Evolutionary conservation across 2,888 invertebrate genomes (phyloP), one percentile per base, ranked within the genome.

Genomic region (Bugulina stolonifera): DNA sequence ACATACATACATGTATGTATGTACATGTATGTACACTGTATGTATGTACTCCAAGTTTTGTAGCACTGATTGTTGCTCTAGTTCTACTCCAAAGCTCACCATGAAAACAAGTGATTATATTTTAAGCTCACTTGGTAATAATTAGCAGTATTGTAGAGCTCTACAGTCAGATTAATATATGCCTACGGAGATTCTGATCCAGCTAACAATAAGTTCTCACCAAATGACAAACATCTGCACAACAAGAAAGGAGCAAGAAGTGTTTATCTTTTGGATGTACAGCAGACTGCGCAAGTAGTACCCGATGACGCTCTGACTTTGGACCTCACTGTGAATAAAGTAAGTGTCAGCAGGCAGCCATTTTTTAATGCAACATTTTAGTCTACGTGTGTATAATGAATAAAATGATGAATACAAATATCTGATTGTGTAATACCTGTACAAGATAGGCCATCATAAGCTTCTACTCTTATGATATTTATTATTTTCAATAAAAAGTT

Each of bases 121-220:
- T n/a, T n/a, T n/a, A n/a, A n/a, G n/a, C n/a, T n/a, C n/a, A n/a
- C n/a, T n/a, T n/a, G n/a, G n/a, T n/a, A n/a, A n/a, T n/a, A n/a
- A n/a, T 43, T 10, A 43, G 43, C 18, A 3, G 25, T 23, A 25
- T 70, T 70, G 18, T 29, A 70, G 70, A n/a, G n/a, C 2, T 35
- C n/a, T 2, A 70, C 70, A 2, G 32, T 27, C 18, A n/a, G 70
- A 43, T 5, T 70, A 29, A 70, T 70, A 35, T 70, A 70, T 23
- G 70, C 70, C 2, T 70, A 70, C 52, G n/a, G 32, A 43, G 32
- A 2, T 10, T 35, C 70, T n/a, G 70, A 70, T 70, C 70, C 70
- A 27, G 3, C 70, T n/a, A 29, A 29, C 10, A 32, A 32, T 34
- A n/a, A 29, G 32, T 29, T 64, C 27, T 5, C 29, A 2, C 5